Evolutionary conservation across 2,113 vertebrate genomes (phyloP).

Genomic region (Nothocercus julius): DNA sequence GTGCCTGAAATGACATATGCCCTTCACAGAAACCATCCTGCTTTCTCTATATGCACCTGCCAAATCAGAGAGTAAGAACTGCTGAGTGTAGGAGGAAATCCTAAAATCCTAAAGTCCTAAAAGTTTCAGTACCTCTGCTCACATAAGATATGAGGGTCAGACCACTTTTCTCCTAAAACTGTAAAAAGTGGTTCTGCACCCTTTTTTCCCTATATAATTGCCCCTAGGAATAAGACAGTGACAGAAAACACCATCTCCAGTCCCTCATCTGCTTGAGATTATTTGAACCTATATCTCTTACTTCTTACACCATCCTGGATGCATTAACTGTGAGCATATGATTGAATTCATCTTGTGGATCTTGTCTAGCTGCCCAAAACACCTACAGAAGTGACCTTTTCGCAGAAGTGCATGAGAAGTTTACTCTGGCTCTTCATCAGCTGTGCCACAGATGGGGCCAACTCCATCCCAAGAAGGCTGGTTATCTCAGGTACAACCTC

Average conservation of each 20-base stretch:
- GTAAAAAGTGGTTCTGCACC: neutral
- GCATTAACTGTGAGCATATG: neutral
- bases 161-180: neutral
- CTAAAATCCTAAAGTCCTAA: neutral
- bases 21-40: neutral
- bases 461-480: neutral
- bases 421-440: rapidly evolving
- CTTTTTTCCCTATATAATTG: neutral
- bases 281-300: neutral
- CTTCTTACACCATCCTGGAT: neutral
- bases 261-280: neutral
- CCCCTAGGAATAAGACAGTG: neutral
- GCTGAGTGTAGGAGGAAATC: neutral
- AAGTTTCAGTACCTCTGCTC: neutral
- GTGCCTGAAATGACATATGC: neutral
- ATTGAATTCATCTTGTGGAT: neutral
- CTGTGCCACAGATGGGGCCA: neutral
- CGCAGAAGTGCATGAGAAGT: neutral
- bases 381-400: neutral
- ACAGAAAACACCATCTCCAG: neutral
- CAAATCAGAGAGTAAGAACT: neutral
- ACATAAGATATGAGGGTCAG: neutral
- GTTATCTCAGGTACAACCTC: neutral
- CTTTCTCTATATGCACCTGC: neutral
- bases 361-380: neutral